These are phyloP conservation scores for Caenorhabditis angaria DNA, from an alignment of 2,888 invertebrate genomes.

Conservation along the genomic window DNA sequence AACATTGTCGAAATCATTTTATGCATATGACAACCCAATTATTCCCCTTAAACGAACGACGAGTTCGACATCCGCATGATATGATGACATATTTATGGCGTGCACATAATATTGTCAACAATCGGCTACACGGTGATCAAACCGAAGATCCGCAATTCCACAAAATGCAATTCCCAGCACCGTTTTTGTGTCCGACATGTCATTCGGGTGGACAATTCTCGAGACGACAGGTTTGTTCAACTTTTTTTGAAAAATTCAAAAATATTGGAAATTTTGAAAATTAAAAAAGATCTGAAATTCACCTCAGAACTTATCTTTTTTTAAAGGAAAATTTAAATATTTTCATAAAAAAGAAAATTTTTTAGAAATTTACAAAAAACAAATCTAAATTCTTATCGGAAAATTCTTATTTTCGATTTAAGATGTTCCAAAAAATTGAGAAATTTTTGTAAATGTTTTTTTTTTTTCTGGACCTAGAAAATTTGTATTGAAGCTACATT, in stretches of 20 bases:
- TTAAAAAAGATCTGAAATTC: neutral
- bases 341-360: too few species aligned
- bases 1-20: slow-evolving; percentile 89
- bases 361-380: too few species aligned
- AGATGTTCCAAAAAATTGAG: neutral
- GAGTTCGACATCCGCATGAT: slow-evolving; percentile 69
- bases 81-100: slow-evolving; percentile 78
- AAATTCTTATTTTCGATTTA: neutral
- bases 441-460: too few species aligned
- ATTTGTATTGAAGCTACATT: too few species aligned
- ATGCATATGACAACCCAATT: slow-evolving; percentile 82
- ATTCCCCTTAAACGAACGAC: slow-evolving; percentile 69
- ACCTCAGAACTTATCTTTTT: neutral
- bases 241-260: neutral
- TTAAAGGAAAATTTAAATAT: too few species aligned
- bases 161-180: slow-evolving; percentile 87
- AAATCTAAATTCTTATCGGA: too few species aligned
- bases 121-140: slow-evolving; percentile 83
- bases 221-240: slow-evolving; percentile 66
- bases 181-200: slow-evolving; percentile 71
- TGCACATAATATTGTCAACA: slow-evolving; percentile 90
- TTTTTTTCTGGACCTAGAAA: too few species aligned
- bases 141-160: slow-evolving; percentile 90
- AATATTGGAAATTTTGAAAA: neutral
- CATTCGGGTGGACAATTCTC: slow-evolving; percentile 71